phyloP scores from a whole-genome alignment of 2,113 vertebrate species.

The Saccopteryx bilineata region DNA sequence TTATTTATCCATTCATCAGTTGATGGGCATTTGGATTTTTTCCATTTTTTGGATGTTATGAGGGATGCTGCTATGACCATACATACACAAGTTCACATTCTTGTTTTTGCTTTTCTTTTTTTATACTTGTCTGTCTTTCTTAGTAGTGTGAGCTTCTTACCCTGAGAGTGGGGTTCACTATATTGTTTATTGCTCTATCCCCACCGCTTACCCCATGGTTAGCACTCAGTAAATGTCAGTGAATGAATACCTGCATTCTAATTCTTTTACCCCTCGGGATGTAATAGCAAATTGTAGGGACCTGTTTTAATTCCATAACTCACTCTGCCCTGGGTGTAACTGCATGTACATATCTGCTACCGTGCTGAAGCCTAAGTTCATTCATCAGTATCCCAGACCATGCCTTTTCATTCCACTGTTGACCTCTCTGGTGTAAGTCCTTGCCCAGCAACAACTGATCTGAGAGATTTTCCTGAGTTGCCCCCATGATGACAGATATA shows the following conservation, averaged over 20 bases:
- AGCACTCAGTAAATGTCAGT: slow-evolving; percentile 11
- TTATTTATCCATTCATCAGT: slow-evolving; percentile 23
- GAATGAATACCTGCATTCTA: slow-evolving; percentile 42
- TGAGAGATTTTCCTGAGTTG: slow-evolving; percentile 29
- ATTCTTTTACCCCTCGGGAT: neutral
- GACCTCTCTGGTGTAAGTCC: neutral
- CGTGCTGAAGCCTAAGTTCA: neutral
- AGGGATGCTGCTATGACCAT: slow-evolving; percentile 20
- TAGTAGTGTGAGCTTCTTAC: slow-evolving; percentile 30
- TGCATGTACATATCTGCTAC: neutral
- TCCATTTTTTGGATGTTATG: neutral
- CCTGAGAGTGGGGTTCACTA: neutral
- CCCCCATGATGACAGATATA: neutral
- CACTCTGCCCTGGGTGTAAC: neutral
- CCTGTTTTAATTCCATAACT: neutral
- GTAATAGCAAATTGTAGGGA: slow-evolving; percentile 34
- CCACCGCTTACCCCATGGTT: neutral
- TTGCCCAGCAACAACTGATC: slow-evolving; percentile 24
- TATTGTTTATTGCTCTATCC: neutral
- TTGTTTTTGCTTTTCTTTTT: slow-evolving; percentile 11
- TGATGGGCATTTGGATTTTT: slow-evolving; percentile 34
- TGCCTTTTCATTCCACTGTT: neutral
- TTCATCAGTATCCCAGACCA: neutral
- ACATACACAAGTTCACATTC: slow-evolving; percentile 29
- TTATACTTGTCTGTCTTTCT: neutral